A percentile compares a stretch with the other conserved stretches of the same genome.
Evolutionary conservation across 1,140 invertebrate species (phyloP).

Genomic region (Mercenaria mercenaria): DNA sequence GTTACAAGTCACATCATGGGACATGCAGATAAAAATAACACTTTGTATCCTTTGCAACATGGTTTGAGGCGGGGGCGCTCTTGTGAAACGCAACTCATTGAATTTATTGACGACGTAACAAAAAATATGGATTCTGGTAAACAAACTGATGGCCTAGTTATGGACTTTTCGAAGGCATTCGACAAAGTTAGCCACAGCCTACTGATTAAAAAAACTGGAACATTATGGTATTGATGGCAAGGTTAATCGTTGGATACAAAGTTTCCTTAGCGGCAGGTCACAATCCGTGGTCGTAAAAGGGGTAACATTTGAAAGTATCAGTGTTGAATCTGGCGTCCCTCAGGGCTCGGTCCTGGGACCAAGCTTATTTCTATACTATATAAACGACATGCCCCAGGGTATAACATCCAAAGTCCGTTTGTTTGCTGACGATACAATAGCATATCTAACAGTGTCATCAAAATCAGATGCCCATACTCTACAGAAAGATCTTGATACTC

Average conservation of each 20-base stretch:
- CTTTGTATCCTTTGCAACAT: slow-evolving; percentile 25
- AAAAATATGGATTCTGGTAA: slow-evolving; percentile 37
- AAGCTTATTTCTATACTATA: slow-evolving; percentile 64
- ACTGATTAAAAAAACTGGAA: slow-evolving; percentile 62
- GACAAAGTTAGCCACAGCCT: slow-evolving; percentile 68
- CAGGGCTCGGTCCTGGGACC: slow-evolving; percentile 68
- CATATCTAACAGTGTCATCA: too few relatives aligned
- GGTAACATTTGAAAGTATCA: slow-evolving; percentile 22
- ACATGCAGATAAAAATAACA: too few relatives aligned
- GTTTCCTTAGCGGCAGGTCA: slow-evolving; percentile 39
- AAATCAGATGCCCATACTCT: too few relatives aligned
- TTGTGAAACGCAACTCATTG: slow-evolving; percentile 56
- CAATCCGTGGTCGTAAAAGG: slow-evolving; percentile 67
- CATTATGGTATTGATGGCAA: slow-evolving; percentile 63
- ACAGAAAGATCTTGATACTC: too few relatives aligned
- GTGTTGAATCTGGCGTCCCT: slow-evolving; percentile 68
- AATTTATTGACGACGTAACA: slow-evolving; percentile 34
- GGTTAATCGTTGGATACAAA: slow-evolving; percentile 61
- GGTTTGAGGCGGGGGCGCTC: slow-evolving; percentile 42
- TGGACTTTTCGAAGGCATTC: slow-evolving; percentile 75
- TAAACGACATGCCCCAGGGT: slow-evolving; percentile 56
- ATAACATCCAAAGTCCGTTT: background rate
- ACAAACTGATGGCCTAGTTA: slow-evolving; percentile 42
- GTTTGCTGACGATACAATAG: slow-evolving; percentile 53
- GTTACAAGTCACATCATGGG: slow-evolving; percentile 31